These are phyloP conservation scores for Lepidotrigona ventralis DNA, from an alignment of 1,140 invertebrate genomes.

Conservation along the genomic window DNA sequence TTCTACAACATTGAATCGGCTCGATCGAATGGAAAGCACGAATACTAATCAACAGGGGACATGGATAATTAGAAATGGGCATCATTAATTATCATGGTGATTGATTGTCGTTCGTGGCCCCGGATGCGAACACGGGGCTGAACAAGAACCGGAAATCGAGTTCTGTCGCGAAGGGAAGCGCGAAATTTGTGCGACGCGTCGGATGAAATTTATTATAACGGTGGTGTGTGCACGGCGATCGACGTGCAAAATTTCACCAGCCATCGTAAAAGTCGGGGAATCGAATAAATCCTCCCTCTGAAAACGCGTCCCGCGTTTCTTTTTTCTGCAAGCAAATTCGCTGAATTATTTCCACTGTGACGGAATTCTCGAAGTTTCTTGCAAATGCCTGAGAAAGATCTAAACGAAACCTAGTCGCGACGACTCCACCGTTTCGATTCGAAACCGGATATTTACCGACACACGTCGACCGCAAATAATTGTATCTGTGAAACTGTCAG, in stretches of 20 bases:
- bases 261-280: background rate
- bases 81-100: slow-evolving; percentile 44
- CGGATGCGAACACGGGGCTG: background rate
- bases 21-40: slow-evolving; percentile 50
- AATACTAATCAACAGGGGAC: slow-evolving; percentile 57
- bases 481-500: background rate
- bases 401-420: too few relatives aligned
- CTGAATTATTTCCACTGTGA: background rate
- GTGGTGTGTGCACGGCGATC: too few relatives aligned
- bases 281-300: background rate
- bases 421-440: too few relatives aligned
- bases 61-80: slow-evolving; percentile 55
- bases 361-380: background rate
- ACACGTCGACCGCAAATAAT: background rate
- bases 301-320: background rate
- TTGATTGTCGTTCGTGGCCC: slow-evolving; percentile 13
- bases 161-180: background rate
- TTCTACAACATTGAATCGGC: slow-evolving; percentile 16
- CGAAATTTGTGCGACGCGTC: background rate
- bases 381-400: background rate
- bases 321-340: background rate
- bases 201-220: slow-evolving; percentile 14
- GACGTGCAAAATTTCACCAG: background rate
- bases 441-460: background rate
- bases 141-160: slow-evolving; percentile 35